Evolutionary conservation across 1,140 invertebrate species (phyloP).

Genomic region (Cotesia glomerata): DNA sequence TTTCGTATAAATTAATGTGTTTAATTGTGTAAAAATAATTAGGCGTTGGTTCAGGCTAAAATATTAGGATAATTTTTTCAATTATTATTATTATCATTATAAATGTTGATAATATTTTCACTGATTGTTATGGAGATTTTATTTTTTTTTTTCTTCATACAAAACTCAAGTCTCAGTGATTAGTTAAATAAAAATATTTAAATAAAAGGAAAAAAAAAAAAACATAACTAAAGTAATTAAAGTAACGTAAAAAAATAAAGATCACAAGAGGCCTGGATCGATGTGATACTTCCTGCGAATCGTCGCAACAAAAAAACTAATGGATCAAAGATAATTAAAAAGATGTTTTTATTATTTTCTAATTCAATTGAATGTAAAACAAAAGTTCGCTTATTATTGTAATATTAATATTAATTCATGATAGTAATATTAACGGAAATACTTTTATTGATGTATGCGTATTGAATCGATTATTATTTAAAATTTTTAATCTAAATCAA

Average conservation of each 20-base stretch:
- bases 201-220: background rate
- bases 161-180: background rate
- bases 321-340: background rate
- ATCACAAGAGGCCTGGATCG: background rate
- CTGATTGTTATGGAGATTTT: background rate
- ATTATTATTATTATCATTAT: too few species aligned
- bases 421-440: background rate
- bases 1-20: too few species aligned
- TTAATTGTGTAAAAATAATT: background rate
- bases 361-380: background rate
- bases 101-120: too few species aligned
- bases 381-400: background rate
- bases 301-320: too few species aligned
- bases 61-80: too few species aligned
- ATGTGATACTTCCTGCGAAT: constrained; percentile 8
- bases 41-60: background rate
- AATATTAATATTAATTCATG: background rate
- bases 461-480: background rate
- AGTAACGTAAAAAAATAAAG: background rate
- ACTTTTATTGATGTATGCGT: background rate
- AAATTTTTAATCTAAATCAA: background rate
- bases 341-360: constrained; percentile 10
- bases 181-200: background rate
- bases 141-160: background rate
- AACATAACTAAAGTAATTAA: background rate